A percentile compares a stretch with the other conserved stretches of the same genome.
Conservation (phyloP, 2,797 vertebrate genomes). For the Brotula barbata region DNA sequence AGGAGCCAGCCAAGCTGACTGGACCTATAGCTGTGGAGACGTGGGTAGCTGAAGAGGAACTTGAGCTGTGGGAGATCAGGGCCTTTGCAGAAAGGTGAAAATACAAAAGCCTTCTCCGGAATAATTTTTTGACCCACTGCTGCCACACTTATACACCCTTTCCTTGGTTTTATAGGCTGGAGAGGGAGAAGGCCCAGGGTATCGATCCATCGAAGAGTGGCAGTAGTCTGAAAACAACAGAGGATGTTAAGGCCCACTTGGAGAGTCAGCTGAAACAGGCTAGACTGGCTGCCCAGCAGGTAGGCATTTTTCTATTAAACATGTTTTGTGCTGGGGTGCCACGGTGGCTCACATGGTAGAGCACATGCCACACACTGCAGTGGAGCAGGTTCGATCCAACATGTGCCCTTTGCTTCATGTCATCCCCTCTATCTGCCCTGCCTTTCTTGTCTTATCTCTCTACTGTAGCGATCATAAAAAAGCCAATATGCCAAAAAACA, state of each 20-base stretch:
- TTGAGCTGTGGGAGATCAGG: slow-evolving; percentile 98
- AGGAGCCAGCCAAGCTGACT: slow-evolving; percentile 90
- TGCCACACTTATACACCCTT: not conserved
- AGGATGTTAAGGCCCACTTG: slow-evolving; percentile 88
- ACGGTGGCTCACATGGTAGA: no score
- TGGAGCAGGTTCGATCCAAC: no score
- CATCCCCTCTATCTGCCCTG: no score
- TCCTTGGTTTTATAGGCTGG: slow-evolving; percentile 79
- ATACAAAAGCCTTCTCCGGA: not conserved
- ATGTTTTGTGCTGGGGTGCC: no score
- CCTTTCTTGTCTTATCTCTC: no score
- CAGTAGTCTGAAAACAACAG: slow-evolving; percentile 83
- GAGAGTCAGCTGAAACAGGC: slow-evolving; percentile 91
- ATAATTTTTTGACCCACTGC: not conserved
- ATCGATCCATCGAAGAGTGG: slow-evolving; percentile 88
- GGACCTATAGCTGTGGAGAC: slow-evolving; percentile 95
- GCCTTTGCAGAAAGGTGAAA: slow-evolving; percentile 94
- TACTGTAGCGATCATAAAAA: no score
- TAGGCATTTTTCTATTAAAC: slow-evolving; percentile 52
- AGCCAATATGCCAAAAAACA: no score
- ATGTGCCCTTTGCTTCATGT: no score
- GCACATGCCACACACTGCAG: no score
- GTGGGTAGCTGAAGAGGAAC: slow-evolving; percentile 94
- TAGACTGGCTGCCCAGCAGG: slow-evolving; percentile 88
- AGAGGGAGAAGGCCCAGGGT: slow-evolving; percentile 95